A percentile compares a stretch with the other conserved stretches of the same genome.
Conservation (phyloP, 1,140 invertebrate genomes). For the Gryon sp. region DNA sequence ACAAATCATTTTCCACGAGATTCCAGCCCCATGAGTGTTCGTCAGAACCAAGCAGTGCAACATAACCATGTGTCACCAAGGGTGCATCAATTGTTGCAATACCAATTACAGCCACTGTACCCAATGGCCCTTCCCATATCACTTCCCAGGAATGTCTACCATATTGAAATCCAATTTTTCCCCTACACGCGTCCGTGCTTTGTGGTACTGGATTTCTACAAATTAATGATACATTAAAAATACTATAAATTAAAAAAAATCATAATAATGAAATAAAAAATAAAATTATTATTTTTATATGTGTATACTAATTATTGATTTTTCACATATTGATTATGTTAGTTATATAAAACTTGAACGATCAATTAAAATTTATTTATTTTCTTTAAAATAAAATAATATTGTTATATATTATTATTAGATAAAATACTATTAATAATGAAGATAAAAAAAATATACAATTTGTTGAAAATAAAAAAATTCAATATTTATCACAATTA, state of each 20-base stretch:
- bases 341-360: too few species aligned
- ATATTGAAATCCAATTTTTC: constrained; percentile 95
- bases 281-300: constrained; percentile 13
- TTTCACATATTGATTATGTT: too few species aligned
- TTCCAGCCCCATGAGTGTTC: constrained; percentile 99
- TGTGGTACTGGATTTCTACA: constrained; percentile 96
- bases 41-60: constrained; percentile 95
- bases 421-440: too few species aligned
- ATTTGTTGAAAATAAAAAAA: constrained; percentile 9
- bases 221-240: neutral
- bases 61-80: constrained; percentile 95
- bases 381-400: too few species aligned
- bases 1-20: constrained; percentile 97
- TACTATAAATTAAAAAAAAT: neutral
- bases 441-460: too few species aligned
- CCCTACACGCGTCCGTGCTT: constrained; percentile 97
- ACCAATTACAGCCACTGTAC: constrained; percentile 96
- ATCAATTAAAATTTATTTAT: too few species aligned
- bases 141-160: constrained; percentile 99
- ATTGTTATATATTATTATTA: too few species aligned
- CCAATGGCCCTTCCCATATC: constrained; percentile 98
- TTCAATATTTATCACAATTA: too few species aligned
- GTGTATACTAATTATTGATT: too few species aligned
- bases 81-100: constrained; percentile 97
- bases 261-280: constrained; percentile 1